Conservation (phyloP, 2,113 vertebrate genomes). For the Stomatorhinus ivindoensis region DNA sequence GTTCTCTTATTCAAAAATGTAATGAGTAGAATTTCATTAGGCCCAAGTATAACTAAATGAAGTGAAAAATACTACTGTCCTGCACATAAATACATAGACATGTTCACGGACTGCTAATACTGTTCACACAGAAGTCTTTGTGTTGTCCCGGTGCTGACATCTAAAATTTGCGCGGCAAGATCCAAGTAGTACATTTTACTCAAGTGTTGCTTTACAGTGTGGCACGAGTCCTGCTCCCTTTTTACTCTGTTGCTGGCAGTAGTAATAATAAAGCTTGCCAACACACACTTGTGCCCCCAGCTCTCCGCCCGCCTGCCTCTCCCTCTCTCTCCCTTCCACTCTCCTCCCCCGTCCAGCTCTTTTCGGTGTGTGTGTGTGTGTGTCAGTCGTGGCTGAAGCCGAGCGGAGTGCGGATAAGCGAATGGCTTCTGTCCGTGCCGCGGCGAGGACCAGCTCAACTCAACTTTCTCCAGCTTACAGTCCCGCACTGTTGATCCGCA, state of each 20-base stretch:
- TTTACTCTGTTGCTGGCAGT: slow-evolving; percentile 13
- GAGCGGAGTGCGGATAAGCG: slow-evolving; percentile 50
- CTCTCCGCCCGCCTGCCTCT: neutral
- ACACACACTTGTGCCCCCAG: slow-evolving; percentile 15
- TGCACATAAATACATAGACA: neutral
- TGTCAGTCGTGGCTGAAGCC: slow-evolving; percentile 46
- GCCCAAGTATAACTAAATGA: neutral
- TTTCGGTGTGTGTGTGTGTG: slow-evolving; percentile 28
- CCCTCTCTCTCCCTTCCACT: slow-evolving; percentile 6
- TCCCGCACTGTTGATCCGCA: slow-evolving; percentile 36
- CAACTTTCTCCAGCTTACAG: slow-evolving; percentile 35
- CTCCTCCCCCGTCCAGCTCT: slow-evolving; percentile 36
- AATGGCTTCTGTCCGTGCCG: slow-evolving; percentile 51
- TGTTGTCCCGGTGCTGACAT: neutral
- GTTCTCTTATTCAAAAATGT: neutral
- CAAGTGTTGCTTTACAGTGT: neutral
- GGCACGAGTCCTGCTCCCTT: slow-evolving; percentile 6
- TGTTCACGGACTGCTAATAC: neutral
- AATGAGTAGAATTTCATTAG: neutral
- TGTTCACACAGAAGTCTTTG: neutral
- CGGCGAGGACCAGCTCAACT: slow-evolving; percentile 37
- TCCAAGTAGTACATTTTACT: slow-evolving; percentile 14
- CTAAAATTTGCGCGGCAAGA: neutral
- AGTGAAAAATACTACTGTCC: neutral
- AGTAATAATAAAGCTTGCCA: slow-evolving; percentile 15